phyloP scores from a whole-genome alignment of 2,888 invertebrate genomes.

The Beris morrisii region DNA sequence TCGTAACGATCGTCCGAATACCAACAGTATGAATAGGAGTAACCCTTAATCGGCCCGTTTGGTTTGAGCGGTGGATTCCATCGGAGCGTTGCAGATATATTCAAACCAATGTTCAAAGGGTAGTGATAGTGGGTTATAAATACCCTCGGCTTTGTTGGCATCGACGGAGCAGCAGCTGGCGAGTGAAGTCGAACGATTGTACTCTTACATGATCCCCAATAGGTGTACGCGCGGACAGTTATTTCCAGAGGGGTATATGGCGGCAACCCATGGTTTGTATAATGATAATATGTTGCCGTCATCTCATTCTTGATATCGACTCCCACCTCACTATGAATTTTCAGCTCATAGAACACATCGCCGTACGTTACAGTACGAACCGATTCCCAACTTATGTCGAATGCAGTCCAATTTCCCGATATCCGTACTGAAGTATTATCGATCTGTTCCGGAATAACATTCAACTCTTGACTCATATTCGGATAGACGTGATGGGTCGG shows the following conservation, averaged over 20 bases:
- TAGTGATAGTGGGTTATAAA: slow-evolving; percentile 65
- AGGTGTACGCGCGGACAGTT: slow-evolving; percentile 77
- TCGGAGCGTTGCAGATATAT: slow-evolving; percentile 68
- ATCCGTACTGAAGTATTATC: slow-evolving; percentile 67
- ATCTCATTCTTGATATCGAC: slow-evolving; percentile 49
- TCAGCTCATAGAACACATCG: slow-evolving; percentile 79
- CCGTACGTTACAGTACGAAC: slow-evolving; percentile 76
- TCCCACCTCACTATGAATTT: slow-evolving; percentile 53
- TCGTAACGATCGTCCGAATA: slow-evolving; percentile 47
- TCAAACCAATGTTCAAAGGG: slow-evolving; percentile 45
- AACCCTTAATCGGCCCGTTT: slow-evolving; percentile 76
- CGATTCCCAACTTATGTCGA: slow-evolving; percentile 82
- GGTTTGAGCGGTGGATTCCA: slow-evolving; percentile 77
- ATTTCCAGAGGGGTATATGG: slow-evolving; percentile 75
- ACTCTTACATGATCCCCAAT: slow-evolving; percentile 77
- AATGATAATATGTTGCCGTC: slow-evolving; percentile 59
- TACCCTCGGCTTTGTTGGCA: slow-evolving; percentile 71
- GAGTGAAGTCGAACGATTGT: slow-evolving; percentile 68
- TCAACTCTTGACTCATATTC: slow-evolving; percentile 51
- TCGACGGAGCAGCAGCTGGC: slow-evolving; percentile 78
- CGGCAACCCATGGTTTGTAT: slow-evolving; percentile 58
- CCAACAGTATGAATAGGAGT: slow-evolving; percentile 48
- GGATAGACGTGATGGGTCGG: slow-evolving; percentile 60
- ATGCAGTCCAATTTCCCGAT: slow-evolving; percentile 75
- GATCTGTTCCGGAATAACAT: slow-evolving; percentile 76